phyloP scores from a whole-genome alignment of 92 coral and sea anemone species.

The Epizoanthus ramosus region DNA sequence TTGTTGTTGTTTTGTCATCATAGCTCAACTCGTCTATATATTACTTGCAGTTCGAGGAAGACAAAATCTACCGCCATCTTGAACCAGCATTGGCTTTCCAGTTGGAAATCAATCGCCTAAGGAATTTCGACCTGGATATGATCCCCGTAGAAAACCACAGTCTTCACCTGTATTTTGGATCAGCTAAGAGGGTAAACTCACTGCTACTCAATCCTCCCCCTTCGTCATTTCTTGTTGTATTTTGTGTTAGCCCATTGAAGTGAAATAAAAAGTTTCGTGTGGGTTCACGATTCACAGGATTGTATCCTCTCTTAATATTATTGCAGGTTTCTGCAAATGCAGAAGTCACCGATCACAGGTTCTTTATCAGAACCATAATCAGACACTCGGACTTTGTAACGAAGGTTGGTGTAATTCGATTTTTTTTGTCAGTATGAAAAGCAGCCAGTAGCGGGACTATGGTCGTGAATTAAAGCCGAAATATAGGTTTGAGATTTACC shows the following conservation, averaged over 20 bases:
- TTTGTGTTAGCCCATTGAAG: no score
- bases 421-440: neutral
- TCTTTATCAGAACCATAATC: conserved; percentile 90
- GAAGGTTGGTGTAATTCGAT: conserved; percentile 59
- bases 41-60: conserved; percentile 79
- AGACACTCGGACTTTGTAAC: conserved; percentile 96
- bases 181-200: conserved; percentile 86
- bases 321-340: conserved; percentile 80
- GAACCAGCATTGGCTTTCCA: conserved; percentile 99
- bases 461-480: no score
- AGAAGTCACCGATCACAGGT: conserved; percentile 93
- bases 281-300: neutral
- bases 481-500: no score
- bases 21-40: neutral
- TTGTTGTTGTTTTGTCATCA: neutral
- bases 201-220: no score
- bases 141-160: conserved; percentile 94
- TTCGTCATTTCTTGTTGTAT: no score
- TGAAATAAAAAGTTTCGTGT: no score
- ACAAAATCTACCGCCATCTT: conserved; percentile 93
- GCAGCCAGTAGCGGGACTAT: no score
- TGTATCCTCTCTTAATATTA: neutral
- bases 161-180: conserved; percentile 87
- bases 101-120: conserved; percentile 84
- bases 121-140: conserved; percentile 91